phyloP scores from a whole-genome alignment of 2,113 vertebrate genomes.

The Larimichthys polyactis region DNA sequence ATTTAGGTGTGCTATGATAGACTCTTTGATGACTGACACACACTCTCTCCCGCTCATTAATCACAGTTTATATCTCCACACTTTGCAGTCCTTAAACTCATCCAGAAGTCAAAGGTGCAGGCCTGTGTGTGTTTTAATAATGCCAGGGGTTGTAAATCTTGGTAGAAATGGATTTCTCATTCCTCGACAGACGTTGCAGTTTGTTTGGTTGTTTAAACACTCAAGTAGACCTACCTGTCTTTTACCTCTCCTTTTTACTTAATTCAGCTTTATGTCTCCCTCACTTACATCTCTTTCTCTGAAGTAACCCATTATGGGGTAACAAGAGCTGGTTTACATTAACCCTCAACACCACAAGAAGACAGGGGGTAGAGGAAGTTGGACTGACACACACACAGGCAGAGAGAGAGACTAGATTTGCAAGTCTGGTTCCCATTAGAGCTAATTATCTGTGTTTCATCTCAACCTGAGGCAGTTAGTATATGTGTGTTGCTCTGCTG shows the following conservation, averaged over 20 bases:
- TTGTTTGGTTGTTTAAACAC: slow-evolving; percentile 26
- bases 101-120: slow-evolving; percentile 60
- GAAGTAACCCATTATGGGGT: slow-evolving; percentile 66
- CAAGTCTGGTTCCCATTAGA: slow-evolving; percentile 97
- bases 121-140: slow-evolving; percentile 50
- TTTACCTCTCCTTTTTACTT: slow-evolving; percentile 27
- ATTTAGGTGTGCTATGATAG: slow-evolving; percentile 74
- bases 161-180: slow-evolving; percentile 29
- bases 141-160: slow-evolving; percentile 49
- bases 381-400: slow-evolving; percentile 43
- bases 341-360: slow-evolving; percentile 75
- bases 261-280: slow-evolving; percentile 42
- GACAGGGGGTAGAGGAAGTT: slow-evolving; percentile 58
- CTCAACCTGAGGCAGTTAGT: slow-evolving; percentile 88
- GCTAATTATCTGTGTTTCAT: slow-evolving; percentile 99
- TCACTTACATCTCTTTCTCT: slow-evolving; percentile 61
- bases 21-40: slow-evolving; percentile 73
- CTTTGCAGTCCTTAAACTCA: slow-evolving; percentile 30
- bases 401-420: slow-evolving; percentile 78
- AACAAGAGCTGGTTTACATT: slow-evolving; percentile 81
- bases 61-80: slow-evolving; percentile 58
- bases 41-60: slow-evolving; percentile 66
- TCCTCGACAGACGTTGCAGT: slow-evolving; percentile 2
- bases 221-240: slow-evolving; percentile 43
- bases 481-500: slow-evolving; percentile 20